Conservation (phyloP, 2,888 invertebrate genomes). For the Caenorhabditis zanzibari region DNA sequence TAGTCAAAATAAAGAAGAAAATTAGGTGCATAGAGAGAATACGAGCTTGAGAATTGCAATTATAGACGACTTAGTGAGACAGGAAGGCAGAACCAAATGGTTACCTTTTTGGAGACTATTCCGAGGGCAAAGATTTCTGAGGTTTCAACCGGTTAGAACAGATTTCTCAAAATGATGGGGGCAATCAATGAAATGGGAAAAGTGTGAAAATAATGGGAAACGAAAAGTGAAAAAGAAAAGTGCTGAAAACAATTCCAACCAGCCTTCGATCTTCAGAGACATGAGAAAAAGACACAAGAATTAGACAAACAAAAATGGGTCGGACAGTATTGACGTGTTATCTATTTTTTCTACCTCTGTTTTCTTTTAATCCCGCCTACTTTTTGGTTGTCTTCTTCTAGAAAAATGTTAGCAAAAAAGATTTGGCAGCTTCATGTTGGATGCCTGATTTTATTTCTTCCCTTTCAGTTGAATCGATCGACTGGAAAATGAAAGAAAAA, state of each 20-base stretch:
- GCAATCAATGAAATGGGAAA: background rate
- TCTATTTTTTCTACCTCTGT: slow-evolving; percentile 14
- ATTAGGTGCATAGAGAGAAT: slow-evolving; percentile 9
- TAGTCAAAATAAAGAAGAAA: slow-evolving; percentile 13
- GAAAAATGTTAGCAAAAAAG: slow-evolving; percentile 18
- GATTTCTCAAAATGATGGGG: background rate
- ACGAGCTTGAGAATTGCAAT: slow-evolving; percentile 49
- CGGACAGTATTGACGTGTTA: slow-evolving; percentile 11
- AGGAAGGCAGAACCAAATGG: slow-evolving; percentile 1
- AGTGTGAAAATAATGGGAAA: slow-evolving; percentile 4
- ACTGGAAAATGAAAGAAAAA: background rate
- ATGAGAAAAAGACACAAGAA: slow-evolving; percentile 27
- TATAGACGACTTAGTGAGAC: slow-evolving; percentile 56
- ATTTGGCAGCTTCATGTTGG: slow-evolving; percentile 12
- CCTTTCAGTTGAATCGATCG: background rate
- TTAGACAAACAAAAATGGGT: slow-evolving; percentile 37
- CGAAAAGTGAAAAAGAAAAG: slow-evolving; percentile 4
- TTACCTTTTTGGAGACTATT: slow-evolving; percentile 17
- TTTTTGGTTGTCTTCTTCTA: slow-evolving; percentile 1
- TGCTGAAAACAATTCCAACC: slow-evolving; percentile 33
- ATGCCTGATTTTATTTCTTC: slow-evolving; percentile 2
- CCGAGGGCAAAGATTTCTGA: slow-evolving; percentile 12
- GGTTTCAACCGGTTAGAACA: slow-evolving; percentile 14
- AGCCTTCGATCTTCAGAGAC: slow-evolving; percentile 11
- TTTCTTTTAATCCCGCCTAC: slow-evolving; percentile 10